phyloP scores from a whole-genome alignment of 2,797 vertebrate species.

The Phataginus tetradactyla region DNA sequence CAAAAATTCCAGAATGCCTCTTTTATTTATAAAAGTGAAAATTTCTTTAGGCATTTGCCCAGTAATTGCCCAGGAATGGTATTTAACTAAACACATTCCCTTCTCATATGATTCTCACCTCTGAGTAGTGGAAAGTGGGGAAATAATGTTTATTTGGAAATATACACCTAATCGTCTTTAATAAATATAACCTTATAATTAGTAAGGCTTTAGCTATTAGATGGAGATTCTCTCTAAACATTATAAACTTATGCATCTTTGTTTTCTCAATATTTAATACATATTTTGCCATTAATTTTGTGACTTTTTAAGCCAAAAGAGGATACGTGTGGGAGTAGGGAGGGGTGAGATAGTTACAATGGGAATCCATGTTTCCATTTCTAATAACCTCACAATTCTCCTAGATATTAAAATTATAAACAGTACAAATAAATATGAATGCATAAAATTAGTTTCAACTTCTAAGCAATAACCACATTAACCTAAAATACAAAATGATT shows the following conservation, averaged over 20 bases:
- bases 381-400: background rate
- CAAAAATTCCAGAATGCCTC: background rate
- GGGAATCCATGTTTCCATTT: background rate
- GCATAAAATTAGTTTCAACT: background rate
- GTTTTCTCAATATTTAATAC: conserved; percentile 9
- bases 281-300: background rate
- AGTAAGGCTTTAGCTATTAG: background rate
- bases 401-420: background rate
- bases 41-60: background rate
- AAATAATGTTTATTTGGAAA: background rate
- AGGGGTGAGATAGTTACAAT: background rate
- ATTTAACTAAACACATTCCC: background rate
- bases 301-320: background rate
- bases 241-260: background rate
- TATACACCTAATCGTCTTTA: background rate
- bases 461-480: background rate
- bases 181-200: background rate
- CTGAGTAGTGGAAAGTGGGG: background rate
- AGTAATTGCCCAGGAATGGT: background rate
- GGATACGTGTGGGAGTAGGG: background rate
- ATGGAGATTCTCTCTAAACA: background rate
- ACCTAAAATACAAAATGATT: background rate
- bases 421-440: background rate
- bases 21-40: conserved; percentile 3
- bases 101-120: background rate